Evolutionary conservation across 1,140 invertebrate species (phyloP).

Genomic region (Linepithema humile): DNA sequence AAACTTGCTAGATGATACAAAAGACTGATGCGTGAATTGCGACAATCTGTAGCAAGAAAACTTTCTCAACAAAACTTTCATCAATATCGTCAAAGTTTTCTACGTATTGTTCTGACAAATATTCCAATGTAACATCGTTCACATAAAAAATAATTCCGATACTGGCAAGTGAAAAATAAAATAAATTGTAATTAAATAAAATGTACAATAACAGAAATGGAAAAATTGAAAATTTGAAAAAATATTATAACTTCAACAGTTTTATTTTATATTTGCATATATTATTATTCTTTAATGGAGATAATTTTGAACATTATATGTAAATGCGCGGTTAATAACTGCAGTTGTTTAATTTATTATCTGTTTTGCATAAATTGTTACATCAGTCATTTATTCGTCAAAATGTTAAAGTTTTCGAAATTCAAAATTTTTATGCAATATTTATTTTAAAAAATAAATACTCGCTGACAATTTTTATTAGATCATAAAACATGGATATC

Average conservation of each 20-base stretch:
- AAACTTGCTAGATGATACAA: conserved; percentile 27
- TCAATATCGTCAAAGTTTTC: conserved; percentile 11
- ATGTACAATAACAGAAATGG: neutral
- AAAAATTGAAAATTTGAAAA: neutral
- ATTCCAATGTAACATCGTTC: neutral
- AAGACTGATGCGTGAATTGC: conserved; percentile 15
- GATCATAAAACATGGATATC: conserved; percentile 10
- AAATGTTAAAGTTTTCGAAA: neutral
- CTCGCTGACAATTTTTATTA: conserved; percentile 25
- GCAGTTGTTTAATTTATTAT: neutral
- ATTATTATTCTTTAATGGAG: neutral
- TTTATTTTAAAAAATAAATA: conserved; percentile 7
- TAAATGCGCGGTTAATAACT: neutral
- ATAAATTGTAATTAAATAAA: neutral
- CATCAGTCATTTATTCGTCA: no score
- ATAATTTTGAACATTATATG: neutral
- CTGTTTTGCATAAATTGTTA: neutral
- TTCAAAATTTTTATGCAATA: neutral
- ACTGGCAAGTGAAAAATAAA: neutral
- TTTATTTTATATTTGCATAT: neutral
- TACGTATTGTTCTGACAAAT: neutral
- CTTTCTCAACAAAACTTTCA: neutral
- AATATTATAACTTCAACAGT: neutral
- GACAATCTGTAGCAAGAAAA: conserved; percentile 3
- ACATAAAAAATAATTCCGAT: neutral